phyloP scores from a whole-genome alignment of 37 sponge, comb jelly and placozoan species.

The Lycopodina hypogea region DNA sequence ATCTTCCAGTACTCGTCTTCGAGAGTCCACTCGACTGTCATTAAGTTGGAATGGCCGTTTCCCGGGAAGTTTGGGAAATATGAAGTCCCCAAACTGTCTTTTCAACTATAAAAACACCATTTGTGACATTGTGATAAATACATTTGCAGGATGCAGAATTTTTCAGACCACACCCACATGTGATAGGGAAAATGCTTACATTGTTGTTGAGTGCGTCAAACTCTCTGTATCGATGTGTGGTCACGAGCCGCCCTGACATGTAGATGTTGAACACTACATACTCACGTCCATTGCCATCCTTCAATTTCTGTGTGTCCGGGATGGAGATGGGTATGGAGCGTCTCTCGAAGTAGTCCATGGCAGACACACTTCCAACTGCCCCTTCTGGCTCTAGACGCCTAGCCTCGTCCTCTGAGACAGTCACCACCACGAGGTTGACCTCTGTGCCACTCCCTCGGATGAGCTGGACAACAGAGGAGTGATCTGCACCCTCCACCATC shows the following conservation, averaged over 20 bases:
- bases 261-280: constrained; percentile 77
- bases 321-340: constrained; percentile 75
- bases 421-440: constrained; percentile 61
- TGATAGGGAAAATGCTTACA: constrained; percentile 32
- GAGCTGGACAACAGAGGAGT: constrained; percentile 82
- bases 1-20: constrained; percentile 84
- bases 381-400: constrained; percentile 72
- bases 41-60: constrained; percentile 90
- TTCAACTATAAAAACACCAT: constrained; percentile 67
- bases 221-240: constrained; percentile 74
- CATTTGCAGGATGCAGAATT: not conserved
- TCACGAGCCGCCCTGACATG: constrained; percentile 37
- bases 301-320: constrained; percentile 55
- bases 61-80: constrained; percentile 91
- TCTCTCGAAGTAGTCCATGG: constrained; percentile 66
- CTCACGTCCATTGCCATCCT: constrained; percentile 60
- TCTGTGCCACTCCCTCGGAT: constrained; percentile 66
- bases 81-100: constrained; percentile 76
- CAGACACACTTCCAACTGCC: constrained; percentile 9
- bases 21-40: constrained; percentile 81
- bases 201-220: constrained; percentile 74
- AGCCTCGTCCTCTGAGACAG: constrained; percentile 86
- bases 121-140: not conserved
- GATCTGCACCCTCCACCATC: constrained; percentile 79
- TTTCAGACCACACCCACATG: not conserved